Percentiles rank a stretch among this genome's conserved stretches.
Evolutionary conservation across 2,113 vertebrate genomes (phyloP).

Genomic region (Pedetes capensis): DNA sequence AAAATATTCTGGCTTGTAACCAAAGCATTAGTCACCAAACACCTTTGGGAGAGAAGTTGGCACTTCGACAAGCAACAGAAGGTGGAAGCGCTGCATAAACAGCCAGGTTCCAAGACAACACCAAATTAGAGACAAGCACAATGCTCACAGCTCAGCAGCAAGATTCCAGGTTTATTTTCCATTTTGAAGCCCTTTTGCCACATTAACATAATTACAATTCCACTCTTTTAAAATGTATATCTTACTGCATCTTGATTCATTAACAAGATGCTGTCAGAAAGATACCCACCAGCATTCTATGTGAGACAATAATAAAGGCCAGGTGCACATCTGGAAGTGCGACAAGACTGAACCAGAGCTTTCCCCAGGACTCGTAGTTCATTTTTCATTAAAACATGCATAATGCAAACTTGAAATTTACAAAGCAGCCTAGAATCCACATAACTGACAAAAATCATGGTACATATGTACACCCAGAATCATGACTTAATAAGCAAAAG

Average conservation of each 20-base stretch:
- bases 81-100: constrained; percentile 83
- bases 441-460: constrained; percentile 68
- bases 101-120: constrained; percentile 83
- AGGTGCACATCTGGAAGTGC: constrained; percentile 86
- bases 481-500: constrained; percentile 52
- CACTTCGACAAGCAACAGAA: constrained; percentile 86
- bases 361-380: constrained; percentile 79
- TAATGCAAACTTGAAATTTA: constrained; percentile 77
- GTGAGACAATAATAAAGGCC: constrained; percentile 80
- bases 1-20: constrained; percentile 88
- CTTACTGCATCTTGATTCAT: constrained; percentile 69
- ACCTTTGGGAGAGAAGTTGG: constrained; percentile 88
- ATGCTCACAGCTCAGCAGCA: constrained; percentile 72
- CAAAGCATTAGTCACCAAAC: constrained; percentile 89
- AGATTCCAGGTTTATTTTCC: constrained; percentile 60
- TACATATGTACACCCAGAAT: constrained; percentile 48
- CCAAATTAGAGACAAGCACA: constrained; percentile 79
- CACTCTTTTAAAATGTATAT: not conserved
- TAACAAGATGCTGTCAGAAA: constrained; percentile 66
- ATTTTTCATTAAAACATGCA: constrained; percentile 83
- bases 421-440: constrained; percentile 71
- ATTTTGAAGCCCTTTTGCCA: constrained; percentile 65
- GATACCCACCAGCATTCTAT: constrained; percentile 70
- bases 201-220: constrained; percentile 32
- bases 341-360: constrained; percentile 78